phyloP scores from a whole-genome alignment of 1,140 invertebrate genomes.

The Drepana arcuata region DNA sequence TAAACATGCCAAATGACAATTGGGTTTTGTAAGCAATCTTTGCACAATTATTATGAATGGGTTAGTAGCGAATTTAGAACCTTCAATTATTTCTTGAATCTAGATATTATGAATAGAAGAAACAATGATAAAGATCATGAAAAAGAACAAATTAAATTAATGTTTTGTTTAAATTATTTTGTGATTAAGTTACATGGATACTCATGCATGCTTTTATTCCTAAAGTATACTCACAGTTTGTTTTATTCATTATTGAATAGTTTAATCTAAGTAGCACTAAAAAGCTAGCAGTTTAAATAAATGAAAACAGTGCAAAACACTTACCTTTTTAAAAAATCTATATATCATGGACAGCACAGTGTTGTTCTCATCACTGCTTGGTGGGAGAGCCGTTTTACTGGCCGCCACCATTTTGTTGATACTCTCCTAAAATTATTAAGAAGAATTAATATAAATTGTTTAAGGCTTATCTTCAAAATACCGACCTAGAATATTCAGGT shows the following conservation, averaged over 20 bases:
- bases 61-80: not conserved
- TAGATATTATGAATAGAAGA: no score
- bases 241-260: not conserved
- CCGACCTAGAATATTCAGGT: no score
- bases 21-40: not conserved
- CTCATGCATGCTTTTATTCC: no score
- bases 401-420: constrained; percentile 47
- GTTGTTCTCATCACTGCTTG: constrained; percentile 44
- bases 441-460: not conserved
- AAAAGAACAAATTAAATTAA: not conserved
- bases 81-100: not conserved
- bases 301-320: constrained; percentile 3
- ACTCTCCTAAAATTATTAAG: constrained; percentile 29
- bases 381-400: constrained; percentile 52
- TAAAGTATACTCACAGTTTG: not conserved
- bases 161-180: not conserved
- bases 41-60: not conserved
- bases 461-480: not conserved
- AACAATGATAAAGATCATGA: not conserved
- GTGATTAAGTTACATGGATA: not conserved
- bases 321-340: constrained; percentile 62
- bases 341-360: constrained; percentile 55
- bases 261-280: no score
- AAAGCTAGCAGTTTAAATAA: not conserved
- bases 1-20: no score